Base-by-base conservation (phyloP, 2,113 vertebrate species). In the Pelobates fuscus region DNA sequence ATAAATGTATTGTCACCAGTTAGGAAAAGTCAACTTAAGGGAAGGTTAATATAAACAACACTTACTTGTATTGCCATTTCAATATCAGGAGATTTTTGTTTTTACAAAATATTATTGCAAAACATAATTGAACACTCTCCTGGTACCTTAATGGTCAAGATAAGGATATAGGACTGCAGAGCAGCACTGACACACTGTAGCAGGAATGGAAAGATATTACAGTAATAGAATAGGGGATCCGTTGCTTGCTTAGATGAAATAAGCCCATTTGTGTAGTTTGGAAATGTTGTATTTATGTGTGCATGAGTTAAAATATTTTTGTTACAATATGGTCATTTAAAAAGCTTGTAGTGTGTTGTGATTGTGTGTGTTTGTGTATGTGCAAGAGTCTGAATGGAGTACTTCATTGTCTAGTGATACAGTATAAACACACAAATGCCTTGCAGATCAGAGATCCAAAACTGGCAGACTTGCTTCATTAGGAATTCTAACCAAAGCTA, bases 21-120 rank as follows among this genome's bases (percentile, higher is more conserved):
- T 84, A 89, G 89, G 87, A 89, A 85, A 81, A 88, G 84, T 83
- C 87, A 81, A 82, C 85, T 76, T 37, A 86, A 92, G 92, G 92
- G 92, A 93, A 92, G 91, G 76, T 79, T 87, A 70, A 10, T 18
- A 77, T 71, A 8, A 79, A 73, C 66, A 77, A 71, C 83, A 83
- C 87, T 86, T 85, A 60, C 24, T 79, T 85, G 2, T 77, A 44
- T 62, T 37, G 5, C 32, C 10, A 10, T 37, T 37, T 5, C 10
- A 37, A 6, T 37, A 37, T 37, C 10, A 37, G 32, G 5, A 37
- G 10, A 6, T n/a, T n/a, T n/a, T n/a, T n/a, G n/a, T n/a, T n/a
- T 5, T 5, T 37, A 10, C 32, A 37, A 5, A 37, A 37, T 37
- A 37, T 6, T 10, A 37, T 37, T 37, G 32, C 32, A 37, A 10